Percentiles rank a stretch among this genome's conserved stretches.
Evolutionary conservation across 2,888 invertebrate genomes (phyloP).

Genomic region (Eurois occulta): DNA sequence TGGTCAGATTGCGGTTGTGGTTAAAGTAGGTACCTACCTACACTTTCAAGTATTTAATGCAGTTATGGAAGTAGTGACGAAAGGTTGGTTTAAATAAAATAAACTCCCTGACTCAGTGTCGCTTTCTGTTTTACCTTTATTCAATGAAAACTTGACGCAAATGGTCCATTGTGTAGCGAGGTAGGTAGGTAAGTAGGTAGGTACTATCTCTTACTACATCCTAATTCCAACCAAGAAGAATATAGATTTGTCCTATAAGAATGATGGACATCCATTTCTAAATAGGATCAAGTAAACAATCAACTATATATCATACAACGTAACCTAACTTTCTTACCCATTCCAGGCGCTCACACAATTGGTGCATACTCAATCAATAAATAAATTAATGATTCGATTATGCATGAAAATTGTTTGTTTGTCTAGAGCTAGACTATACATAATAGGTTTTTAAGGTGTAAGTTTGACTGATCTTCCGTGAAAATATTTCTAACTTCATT

Average conservation of each 20-base stretch:
- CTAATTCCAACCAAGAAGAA: too few species aligned
- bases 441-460: not conserved
- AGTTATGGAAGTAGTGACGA: constrained; percentile 1
- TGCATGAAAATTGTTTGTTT: constrained; percentile 11
- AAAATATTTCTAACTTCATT: not conserved
- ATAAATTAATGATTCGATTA: not conserved
- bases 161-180: not conserved
- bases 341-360: constrained; percentile 62
- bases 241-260: too few species aligned
- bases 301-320: constrained; percentile 43
- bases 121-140: constrained; percentile 27
- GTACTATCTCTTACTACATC: too few species aligned
- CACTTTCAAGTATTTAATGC: not conserved
- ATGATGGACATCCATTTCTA: too few species aligned
- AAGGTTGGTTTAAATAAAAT: not conserved
- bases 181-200: too few species aligned
- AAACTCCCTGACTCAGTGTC: constrained; percentile 5
- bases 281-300: too few species aligned
- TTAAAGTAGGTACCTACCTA: not conserved
- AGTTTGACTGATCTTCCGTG: not conserved
- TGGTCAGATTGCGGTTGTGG: not conserved
- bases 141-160: not conserved
- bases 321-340: constrained; percentile 68
- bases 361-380: constrained; percentile 31
- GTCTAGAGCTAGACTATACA: not conserved